A percentile compares a stretch with the other conserved stretches of the same genome.
Conservation (phyloP, 2,113 vertebrate species). For the Eonycteris spelaea region DNA sequence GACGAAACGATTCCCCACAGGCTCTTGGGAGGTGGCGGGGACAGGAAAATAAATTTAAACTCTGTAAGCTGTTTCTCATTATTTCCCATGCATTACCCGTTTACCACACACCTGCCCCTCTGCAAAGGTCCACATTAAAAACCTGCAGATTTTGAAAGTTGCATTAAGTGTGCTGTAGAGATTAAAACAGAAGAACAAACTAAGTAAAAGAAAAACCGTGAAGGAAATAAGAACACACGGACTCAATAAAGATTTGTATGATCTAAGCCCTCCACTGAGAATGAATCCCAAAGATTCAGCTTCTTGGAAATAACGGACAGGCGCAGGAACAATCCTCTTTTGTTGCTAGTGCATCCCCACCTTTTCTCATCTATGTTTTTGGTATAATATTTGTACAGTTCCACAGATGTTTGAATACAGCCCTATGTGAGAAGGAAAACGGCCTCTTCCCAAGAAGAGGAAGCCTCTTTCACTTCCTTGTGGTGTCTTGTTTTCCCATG, state of each 20-base stretch:
- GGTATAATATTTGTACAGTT: slow-evolving; percentile 91
- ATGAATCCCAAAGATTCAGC: slow-evolving; percentile 80
- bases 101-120: slow-evolving; percentile 77
- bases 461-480: slow-evolving; percentile 82
- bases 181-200: slow-evolving; percentile 82
- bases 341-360: slow-evolving; percentile 83
- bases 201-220: slow-evolving; percentile 78
- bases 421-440: slow-evolving; percentile 87
- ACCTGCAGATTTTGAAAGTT: slow-evolving; percentile 90
- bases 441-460: slow-evolving; percentile 80
- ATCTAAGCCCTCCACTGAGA: slow-evolving; percentile 82
- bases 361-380: slow-evolving; percentile 86
- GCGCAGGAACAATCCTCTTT: slow-evolving; percentile 80
- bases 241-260: slow-evolving; percentile 77
- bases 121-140: slow-evolving; percentile 82
- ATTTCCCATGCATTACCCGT: slow-evolving; percentile 80
- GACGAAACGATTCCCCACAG: slow-evolving; percentile 78
- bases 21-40: slow-evolving; percentile 76
- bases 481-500: slow-evolving; percentile 84
- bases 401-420: slow-evolving; percentile 90
- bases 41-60: slow-evolving; percentile 72
- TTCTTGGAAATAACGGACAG: slow-evolving; percentile 83
- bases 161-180: slow-evolving; percentile 88
- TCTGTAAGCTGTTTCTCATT: slow-evolving; percentile 74
- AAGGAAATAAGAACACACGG: slow-evolving; percentile 84